Evolutionary conservation across 2,888 invertebrate genomes (phyloP).

Genomic region (Heteromurus nitidus): DNA sequence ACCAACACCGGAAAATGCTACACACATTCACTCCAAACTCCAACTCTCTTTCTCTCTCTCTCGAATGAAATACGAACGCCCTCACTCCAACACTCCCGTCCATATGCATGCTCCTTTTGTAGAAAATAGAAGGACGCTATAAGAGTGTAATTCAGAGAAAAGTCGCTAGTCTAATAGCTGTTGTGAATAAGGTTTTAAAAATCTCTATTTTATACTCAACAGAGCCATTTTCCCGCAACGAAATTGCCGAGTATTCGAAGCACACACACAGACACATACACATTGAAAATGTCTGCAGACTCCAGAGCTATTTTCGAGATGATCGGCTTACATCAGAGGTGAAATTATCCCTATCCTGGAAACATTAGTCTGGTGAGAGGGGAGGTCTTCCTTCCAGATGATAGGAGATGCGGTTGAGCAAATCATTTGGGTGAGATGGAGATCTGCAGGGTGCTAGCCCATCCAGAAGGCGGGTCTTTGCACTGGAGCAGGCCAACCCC

Average conservation of each 20-base stretch:
- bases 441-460: conserved; percentile 61
- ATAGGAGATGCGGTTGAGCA: conserved; percentile 70
- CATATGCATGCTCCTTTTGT: not conserved
- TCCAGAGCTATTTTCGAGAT: too few relatives aligned
- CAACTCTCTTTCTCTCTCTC: not conserved
- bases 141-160: too few relatives aligned
- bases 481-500: conserved; percentile 56
- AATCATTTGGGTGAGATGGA: conserved; percentile 63
- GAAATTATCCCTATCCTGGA: conserved; percentile 26
- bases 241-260: too few relatives aligned
- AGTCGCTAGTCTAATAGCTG: too few relatives aligned
- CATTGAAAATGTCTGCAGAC: too few relatives aligned
- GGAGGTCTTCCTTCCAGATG: conserved; percentile 66
- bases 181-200: too few relatives aligned
- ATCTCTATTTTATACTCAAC: too few relatives aligned
- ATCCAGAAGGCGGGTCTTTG: conserved; percentile 66
- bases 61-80: not conserved
- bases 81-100: too few relatives aligned
- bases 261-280: too few relatives aligned
- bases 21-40: not conserved
- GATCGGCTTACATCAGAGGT: too few relatives aligned
- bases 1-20: not conserved
- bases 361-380: conserved; percentile 35
- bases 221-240: too few relatives aligned
- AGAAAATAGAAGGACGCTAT: too few relatives aligned